Base-by-base conservation (phyloP, 2,113 vertebrate species). In the Pachypanchax playfairii region DNA sequence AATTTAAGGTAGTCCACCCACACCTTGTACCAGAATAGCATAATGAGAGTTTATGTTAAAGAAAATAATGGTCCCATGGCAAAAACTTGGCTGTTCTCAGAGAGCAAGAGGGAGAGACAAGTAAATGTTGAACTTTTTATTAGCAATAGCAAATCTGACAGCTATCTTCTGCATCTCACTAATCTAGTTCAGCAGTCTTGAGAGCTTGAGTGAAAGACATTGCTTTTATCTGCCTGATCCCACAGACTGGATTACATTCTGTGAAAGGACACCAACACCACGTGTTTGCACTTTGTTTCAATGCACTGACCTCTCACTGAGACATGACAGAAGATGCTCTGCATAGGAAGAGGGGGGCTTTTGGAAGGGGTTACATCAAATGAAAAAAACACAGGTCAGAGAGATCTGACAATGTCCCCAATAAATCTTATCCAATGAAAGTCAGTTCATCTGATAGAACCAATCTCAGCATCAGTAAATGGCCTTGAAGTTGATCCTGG, bases 231-330 rank as follows among this genome's bases (percentile, higher is more conserved):
- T 77, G 58, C 62, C 49, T 76, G 74, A 84, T 76, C 77, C 77
- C 77, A 73, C 31, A 42, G 70, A 76, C 79, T 78, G 86, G 87
- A 89, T 88, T 83, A 87, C 65, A 69, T 51, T 76, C 20, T 48
- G 72, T 15, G 38, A 57, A 64, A 74, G 38, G 38, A 56, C 46
- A 41, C 58, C 44, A 24, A 8, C 36, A 9, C 38, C 4, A 6
- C 65, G 48, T 33, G 25, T 29, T 42, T 41, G 39, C 9, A 28
- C 59, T 38, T 25, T 33, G 46, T 70, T 64, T 79, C 26, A 28
- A 31, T 36, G 61, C 47, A 52, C 20, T 61, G 70, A 76, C 73
- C 79, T 33, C 20, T 36, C 48, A 14, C 44, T 29, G 58, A 53
- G 56, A 70, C 50, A 33, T 52, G 12, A 15, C 18, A 8, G 50